Conservation (phyloP, 2,888 invertebrate genomes). For the Agriopis aurantiaria region DNA sequence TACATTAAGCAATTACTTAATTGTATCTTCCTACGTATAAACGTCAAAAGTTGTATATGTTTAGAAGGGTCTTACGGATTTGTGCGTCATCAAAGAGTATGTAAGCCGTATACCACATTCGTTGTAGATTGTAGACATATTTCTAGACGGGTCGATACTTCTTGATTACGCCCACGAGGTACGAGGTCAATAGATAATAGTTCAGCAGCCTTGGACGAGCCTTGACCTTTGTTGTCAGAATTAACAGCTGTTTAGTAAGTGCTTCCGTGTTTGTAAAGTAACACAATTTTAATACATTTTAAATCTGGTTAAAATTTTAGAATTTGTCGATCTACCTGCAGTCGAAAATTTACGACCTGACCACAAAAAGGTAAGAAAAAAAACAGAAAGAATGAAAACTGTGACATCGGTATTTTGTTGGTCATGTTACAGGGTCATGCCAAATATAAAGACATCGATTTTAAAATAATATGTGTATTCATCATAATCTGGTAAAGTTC, state of each 20-base stretch:
- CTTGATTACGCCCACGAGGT: conserved; percentile 20
- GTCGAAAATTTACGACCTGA: not conserved
- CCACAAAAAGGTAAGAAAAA: too few relatives aligned
- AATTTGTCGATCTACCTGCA: too few relatives aligned
- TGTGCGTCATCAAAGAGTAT: conserved; percentile 15
- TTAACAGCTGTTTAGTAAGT: conserved; percentile 9
- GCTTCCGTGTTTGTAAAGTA: conserved; percentile 23
- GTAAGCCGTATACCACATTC: conserved; percentile 14
- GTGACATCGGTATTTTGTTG: too few relatives aligned
- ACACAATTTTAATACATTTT: not conserved
- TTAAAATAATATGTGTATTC: too few relatives aligned
- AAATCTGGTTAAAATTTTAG: too few relatives aligned
- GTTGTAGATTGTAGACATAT: conserved; percentile 26
- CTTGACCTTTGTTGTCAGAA: conserved; percentile 30
- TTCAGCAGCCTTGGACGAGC: conserved; percentile 20
- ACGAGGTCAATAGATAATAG: conserved; percentile 2
- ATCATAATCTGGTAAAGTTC: too few relatives aligned
- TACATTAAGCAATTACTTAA: conserved; percentile 15
- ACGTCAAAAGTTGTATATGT: conserved; percentile 15
- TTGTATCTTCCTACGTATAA: not conserved
- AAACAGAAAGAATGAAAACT: too few relatives aligned
- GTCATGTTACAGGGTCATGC: too few relatives aligned
- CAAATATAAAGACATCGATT: too few relatives aligned
- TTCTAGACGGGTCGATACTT: conserved; percentile 35
- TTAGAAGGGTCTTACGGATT: not conserved